Evolutionary conservation across 2,888 invertebrate species (phyloP).

Genomic region (Drosophila phalerata): DNA sequence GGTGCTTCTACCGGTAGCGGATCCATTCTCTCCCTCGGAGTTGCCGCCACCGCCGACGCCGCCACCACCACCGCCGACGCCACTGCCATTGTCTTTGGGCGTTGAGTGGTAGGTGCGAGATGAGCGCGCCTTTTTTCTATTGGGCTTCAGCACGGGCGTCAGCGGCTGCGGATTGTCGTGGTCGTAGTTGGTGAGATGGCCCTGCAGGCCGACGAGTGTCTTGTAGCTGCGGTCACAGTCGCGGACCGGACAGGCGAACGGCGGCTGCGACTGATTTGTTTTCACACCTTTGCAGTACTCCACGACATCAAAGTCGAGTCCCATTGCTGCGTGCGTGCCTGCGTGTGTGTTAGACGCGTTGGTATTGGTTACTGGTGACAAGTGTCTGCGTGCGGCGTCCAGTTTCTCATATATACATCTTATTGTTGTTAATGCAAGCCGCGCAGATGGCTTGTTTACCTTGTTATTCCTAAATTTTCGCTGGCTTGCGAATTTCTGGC

Average conservation of each 20-base stretch:
- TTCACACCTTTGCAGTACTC: slow-evolving; percentile 93
- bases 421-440: slow-evolving; percentile 62
- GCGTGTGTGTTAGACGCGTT: slow-evolving; percentile 21
- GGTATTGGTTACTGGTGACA: slow-evolving; percentile 55
- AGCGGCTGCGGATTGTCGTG: slow-evolving; percentile 91
- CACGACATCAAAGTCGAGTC: slow-evolving; percentile 93
- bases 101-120: slow-evolving; percentile 87
- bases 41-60: too few relatives aligned
- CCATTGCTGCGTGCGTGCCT: slow-evolving; percentile 86
- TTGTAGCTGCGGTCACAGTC: slow-evolving; percentile 95
- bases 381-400: slow-evolving; percentile 49
- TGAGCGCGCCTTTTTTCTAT: slow-evolving; percentile 88
- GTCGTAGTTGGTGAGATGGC: slow-evolving; percentile 94
- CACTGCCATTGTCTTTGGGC: slow-evolving; percentile 78
- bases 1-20: slow-evolving; percentile 33
- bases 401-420: slow-evolving; percentile 64
- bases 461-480: slow-evolving; percentile 65
- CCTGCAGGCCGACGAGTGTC: slow-evolving; percentile 94
- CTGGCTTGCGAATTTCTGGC: slow-evolving; percentile 73
- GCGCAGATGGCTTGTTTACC: slow-evolving; percentile 63
- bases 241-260: slow-evolving; percentile 94
- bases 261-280: slow-evolving; percentile 89
- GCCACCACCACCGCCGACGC: too few relatives aligned
- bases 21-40: slow-evolving; percentile 56
- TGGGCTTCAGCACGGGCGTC: slow-evolving; percentile 88